A percentile compares a stretch with the other conserved stretches of the same genome.
phyloP scores from a whole-genome alignment of 2,113 vertebrate genomes.

The Eudorcas thomsonii region DNA sequence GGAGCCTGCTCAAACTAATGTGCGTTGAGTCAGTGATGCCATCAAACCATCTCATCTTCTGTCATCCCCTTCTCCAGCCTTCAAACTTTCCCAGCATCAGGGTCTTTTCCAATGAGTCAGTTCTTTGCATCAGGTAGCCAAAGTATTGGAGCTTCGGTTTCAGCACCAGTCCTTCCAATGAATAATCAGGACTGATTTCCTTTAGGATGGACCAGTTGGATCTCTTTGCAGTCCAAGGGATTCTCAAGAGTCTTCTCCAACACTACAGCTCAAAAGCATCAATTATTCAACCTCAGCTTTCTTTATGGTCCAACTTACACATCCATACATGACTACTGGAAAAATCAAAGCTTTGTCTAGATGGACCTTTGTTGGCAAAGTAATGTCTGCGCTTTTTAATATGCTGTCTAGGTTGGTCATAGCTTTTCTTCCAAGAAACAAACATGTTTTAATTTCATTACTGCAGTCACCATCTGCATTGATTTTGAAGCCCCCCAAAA shows the following conservation, averaged over 20 bases:
- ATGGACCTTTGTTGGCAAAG: too few species aligned
- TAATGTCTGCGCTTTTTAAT: too few species aligned
- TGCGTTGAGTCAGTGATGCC: not conserved
- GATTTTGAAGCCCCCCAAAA: too few species aligned
- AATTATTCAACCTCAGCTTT: not conserved
- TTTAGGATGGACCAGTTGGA: too few species aligned
- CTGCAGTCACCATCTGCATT: too few species aligned
- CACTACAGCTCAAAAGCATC: not conserved
- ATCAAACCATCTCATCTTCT: not conserved
- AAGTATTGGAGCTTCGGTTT: not conserved
- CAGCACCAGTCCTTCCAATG: not conserved
- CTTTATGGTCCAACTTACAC: not conserved
- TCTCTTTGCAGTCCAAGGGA: not conserved
- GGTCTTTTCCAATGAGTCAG: not conserved
- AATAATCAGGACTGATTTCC: not conserved
- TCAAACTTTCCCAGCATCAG: not conserved
- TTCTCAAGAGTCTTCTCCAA: not conserved
- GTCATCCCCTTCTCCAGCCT: not conserved
- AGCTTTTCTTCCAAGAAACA: too few species aligned
- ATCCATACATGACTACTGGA: not conserved
- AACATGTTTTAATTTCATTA: too few species aligned
- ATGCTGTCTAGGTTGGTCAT: too few species aligned
- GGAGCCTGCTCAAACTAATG: not conserved
- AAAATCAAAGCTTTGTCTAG: too few species aligned
- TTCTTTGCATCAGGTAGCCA: not conserved